phyloP scores from a whole-genome alignment of 2,888 invertebrate species.

The Caenorhabditis zanzibari region DNA sequence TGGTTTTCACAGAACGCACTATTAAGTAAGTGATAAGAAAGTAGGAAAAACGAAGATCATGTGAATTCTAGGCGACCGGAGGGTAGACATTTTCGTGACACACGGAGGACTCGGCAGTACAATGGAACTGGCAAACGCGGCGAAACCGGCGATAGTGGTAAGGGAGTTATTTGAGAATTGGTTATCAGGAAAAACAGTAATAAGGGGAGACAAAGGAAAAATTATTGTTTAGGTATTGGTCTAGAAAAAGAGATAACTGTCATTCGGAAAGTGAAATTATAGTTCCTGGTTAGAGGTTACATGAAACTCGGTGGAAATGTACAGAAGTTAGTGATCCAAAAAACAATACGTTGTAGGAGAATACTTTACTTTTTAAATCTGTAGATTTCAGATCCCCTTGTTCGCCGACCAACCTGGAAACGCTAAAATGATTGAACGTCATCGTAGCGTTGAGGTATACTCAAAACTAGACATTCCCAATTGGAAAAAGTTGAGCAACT shows the following conservation, averaged over 20 bases:
- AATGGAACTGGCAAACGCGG: slow-evolving; percentile 56
- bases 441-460: slow-evolving; percentile 31
- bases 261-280: too few species aligned
- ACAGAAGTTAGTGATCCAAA: too few species aligned
- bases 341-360: too few species aligned
- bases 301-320: too few species aligned
- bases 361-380: too few species aligned
- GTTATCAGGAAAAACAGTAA: slow-evolving; percentile 13
- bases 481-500: slow-evolving; percentile 35
- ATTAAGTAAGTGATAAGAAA: slow-evolving; percentile 32
- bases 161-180: not conserved
- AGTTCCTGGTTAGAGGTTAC: not conserved
- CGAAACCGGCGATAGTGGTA: slow-evolving; percentile 61
- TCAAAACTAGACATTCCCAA: slow-evolving; percentile 48
- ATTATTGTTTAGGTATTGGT: not conserved
- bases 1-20: slow-evolving; percentile 59
- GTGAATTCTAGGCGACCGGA: slow-evolving; percentile 41
- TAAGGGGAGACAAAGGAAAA: not conserved
- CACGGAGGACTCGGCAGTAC: slow-evolving; percentile 62
- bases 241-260: not conserved
- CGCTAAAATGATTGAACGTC: slow-evolving; percentile 49
- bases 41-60: not conserved
- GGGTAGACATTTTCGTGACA: slow-evolving; percentile 56
- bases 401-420: slow-evolving; percentile 61
- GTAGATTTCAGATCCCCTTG: slow-evolving; percentile 50